Evolutionary conservation across 1,140 invertebrate genomes (phyloP), one percentile per base, ranked within the genome.

Genomic region (Ips nitidus): DNA sequence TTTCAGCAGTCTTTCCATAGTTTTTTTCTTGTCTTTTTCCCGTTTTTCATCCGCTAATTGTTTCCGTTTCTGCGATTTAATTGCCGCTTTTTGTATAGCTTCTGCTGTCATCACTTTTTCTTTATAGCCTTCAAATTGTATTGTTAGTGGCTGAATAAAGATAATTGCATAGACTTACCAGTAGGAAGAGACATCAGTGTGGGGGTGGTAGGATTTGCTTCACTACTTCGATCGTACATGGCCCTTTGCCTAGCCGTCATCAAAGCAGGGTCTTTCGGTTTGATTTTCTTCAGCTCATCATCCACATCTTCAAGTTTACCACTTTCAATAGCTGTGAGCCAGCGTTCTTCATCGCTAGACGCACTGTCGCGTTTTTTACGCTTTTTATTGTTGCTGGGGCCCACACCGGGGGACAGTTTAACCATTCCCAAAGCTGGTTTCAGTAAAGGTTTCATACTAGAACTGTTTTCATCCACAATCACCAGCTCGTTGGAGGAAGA

Each of bases 21-120:
- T 97, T 84, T 94, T 94, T 87, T 95, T 94, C 86, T 97, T 97
- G 78, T 97, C 95, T 79, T 97, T 96, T 82, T 97, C 95, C 68
- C 94, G 84, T 81, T 97, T 97, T 79, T 97, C 94, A 83, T 96
- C 94, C 3, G 94, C 94, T 71, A 94, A 85, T 81, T 96, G 92
- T 83, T 95, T 94, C 50, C 95, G 81, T 84, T 94, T 95, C 75
- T 94, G 88, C 4, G 92, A 94, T 79, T 95, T 95, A 1, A 94
- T 80, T 38, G 90, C 91, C 70, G 93, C 93, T 82, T 94, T 94
- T 81, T 94, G 90, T 72, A 94, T 89, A 66, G 93, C 93, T 85
- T 98, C 95, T 55, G 94, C 94, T 39, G 94, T 97, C 86, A 97
- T 90, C n/a, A 92, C 88, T 80, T 92, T 91, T 65, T 90, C 78